Percentiles rank a stretch among this genome's conserved stretches.
phyloP scores from a whole-genome alignment of 2,797 vertebrate genomes.

The Sebastes umbrosus region DNA sequence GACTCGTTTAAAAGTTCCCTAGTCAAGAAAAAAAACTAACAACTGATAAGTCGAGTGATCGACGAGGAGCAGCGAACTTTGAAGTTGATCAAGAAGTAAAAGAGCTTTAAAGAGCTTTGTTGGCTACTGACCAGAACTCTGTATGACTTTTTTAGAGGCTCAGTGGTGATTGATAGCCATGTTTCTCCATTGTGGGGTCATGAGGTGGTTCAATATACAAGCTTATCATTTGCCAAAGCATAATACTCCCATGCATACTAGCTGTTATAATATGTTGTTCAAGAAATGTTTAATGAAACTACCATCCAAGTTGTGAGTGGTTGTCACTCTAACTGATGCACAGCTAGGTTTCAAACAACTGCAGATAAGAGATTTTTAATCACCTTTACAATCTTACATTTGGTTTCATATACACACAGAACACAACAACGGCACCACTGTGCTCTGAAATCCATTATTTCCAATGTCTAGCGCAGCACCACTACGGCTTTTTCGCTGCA shows the following conservation, averaged over 20 bases:
- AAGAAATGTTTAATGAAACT: not conserved
- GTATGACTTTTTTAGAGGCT: not conserved
- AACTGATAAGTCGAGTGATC: not conserved
- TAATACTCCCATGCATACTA: no score
- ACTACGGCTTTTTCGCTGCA: no score
- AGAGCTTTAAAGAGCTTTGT: not conserved
- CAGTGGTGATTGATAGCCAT: not conserved
- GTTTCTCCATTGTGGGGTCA: not conserved
- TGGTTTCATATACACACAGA: not conserved
- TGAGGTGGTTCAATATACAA: not conserved
- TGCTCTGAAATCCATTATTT: no score
- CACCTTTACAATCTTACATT: not conserved
- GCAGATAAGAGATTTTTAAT: not conserved
- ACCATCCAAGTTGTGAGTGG: not conserved
- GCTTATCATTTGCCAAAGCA: not conserved
- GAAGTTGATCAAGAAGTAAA: not conserved
- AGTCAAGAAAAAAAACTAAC: not conserved
- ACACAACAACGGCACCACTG: no score
- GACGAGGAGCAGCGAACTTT: not conserved
- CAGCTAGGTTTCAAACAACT: not conserved
- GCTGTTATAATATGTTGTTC: not conserved
- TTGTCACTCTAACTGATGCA: not conserved
- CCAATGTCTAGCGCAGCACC: no score
- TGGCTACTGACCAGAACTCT: not conserved
- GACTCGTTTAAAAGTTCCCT: not conserved